Conservation (phyloP, 2,113 vertebrate species). For the Actenoides hombroni region DNA sequence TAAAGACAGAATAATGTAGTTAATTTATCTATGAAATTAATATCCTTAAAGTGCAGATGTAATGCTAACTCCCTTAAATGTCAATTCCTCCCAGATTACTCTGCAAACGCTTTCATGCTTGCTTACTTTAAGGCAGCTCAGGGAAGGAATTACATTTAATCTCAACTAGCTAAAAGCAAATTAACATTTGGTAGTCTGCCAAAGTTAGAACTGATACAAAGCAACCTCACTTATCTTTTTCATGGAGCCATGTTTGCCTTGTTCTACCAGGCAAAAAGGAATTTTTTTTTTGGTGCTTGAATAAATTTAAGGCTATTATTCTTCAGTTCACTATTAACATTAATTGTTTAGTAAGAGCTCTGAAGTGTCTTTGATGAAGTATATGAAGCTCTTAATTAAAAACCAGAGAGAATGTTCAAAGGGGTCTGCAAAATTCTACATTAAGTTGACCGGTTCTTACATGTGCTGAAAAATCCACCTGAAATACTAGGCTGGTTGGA, state of each 20-base stretch:
- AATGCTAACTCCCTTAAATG: slow-evolving; percentile 78
- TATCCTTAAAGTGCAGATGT: slow-evolving; percentile 76
- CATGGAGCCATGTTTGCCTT: slow-evolving; percentile 73
- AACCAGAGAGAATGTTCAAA: neutral
- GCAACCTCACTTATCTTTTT: slow-evolving; percentile 71
- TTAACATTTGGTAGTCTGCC: slow-evolving; percentile 85
- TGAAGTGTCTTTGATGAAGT: neutral
- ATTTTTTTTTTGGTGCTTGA: slow-evolving; percentile 16
- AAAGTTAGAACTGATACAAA: slow-evolving; percentile 86
- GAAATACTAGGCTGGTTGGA: neutral
- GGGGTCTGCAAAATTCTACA: neutral
- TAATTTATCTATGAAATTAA: slow-evolving; percentile 80
- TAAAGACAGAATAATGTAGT: slow-evolving; percentile 72
- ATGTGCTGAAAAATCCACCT: neutral
- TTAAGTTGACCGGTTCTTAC: neutral
- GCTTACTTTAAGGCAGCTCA: slow-evolving; percentile 81
- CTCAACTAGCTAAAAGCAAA: slow-evolving; percentile 88
- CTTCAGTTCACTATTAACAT: neutral
- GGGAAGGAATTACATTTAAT: slow-evolving; percentile 89
- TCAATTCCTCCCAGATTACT: slow-evolving; percentile 80
- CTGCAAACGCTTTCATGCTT: slow-evolving; percentile 80
- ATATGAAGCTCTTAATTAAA: neutral
- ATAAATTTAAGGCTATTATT: neutral
- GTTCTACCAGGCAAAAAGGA: slow-evolving; percentile 73
- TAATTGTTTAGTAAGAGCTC: slow-evolving; percentile 11